Base-by-base conservation (phyloP, 2,797 vertebrate genomes). In the Periophthalmus magnuspinnatus region DNA sequence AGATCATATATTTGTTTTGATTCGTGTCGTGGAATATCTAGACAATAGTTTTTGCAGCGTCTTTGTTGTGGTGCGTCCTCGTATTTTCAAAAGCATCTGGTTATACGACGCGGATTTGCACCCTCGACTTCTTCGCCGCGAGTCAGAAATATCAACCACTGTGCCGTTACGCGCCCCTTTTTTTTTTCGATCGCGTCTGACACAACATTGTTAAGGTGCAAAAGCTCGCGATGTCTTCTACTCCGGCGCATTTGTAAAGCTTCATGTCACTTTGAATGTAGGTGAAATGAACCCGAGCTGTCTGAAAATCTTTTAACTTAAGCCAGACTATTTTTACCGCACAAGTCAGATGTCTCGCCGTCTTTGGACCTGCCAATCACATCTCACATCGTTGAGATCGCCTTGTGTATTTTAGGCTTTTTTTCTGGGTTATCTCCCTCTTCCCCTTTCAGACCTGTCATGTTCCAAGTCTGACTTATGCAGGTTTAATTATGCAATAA, bases 341-440 rank as follows among this genome's bases (percentile, higher is more conserved):
- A 38, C 34, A 36, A 56, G 52, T 9, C 5, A 28, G 19, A 70
- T 9, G n/a, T 70, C 59, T 10, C 55, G 33, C 65, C 50, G 8
- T 68, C 21, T 48, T 68, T 71, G 59, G 38, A 75, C 75, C 56
- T 66, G 72, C 38, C 73, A 74, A 17, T 72, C 72, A 66, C 65
- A 10, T 17, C 5, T n/a, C n/a, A n/a, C n/a, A n/a, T n/a, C n/a
- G n/a, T n/a, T n/a, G 24, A 59, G 10, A 36, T 56, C 13, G 9
- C 52, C 52, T 36, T 45, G 34, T 17, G 36, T n/a, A 14, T 36
- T 56, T 59, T 48, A 34, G 62, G 19, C 45, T 69, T 65, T 63
- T 69, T 65, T 63, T 72, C 41, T 55, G 41, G 21, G 55, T 75
- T 67, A 50, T 19, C 33, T 61, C 47, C 33, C 5, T 2, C 54